phyloP scores from a whole-genome alignment of 2,113 vertebrate species.

The Poeciliopsis occidentalis region DNA sequence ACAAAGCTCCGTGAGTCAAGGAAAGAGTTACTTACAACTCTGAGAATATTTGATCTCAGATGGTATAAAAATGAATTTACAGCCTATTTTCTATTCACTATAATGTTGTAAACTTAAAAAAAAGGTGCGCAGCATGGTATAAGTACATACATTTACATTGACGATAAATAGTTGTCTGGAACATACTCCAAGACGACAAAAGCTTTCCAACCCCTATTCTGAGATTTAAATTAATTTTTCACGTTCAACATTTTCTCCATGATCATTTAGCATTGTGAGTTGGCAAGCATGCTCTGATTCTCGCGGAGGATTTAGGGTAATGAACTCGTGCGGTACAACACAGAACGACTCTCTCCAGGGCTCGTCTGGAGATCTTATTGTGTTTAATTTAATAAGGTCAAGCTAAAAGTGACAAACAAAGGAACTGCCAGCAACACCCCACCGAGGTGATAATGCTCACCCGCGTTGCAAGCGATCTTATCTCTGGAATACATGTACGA shows the following conservation, averaged over 20 bases:
- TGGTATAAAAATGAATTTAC: not conserved
- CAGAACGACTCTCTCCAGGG: slow-evolving; percentile 55
- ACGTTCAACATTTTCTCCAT: slow-evolving; percentile 32
- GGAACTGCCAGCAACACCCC: slow-evolving; percentile 22
- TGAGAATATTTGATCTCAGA: not conserved
- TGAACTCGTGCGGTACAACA: slow-evolving; percentile 61
- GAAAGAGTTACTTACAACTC: slow-evolving; percentile 23
- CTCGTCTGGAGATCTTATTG: slow-evolving; percentile 59
- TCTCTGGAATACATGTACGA: slow-evolving; percentile 41
- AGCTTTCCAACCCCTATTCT: slow-evolving; percentile 41
- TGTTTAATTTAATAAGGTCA: slow-evolving; percentile 76
- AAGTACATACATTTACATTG: not conserved
- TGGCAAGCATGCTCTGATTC: slow-evolving; percentile 56
- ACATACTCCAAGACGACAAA: slow-evolving; percentile 29
- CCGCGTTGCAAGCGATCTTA: slow-evolving; percentile 31
- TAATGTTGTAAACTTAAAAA: too few species aligned
- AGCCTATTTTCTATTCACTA: not conserved
- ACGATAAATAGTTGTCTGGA: not conserved
- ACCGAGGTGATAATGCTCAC: slow-evolving; percentile 46
- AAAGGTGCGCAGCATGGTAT: too few species aligned
- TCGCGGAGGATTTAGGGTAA: slow-evolving; percentile 67
- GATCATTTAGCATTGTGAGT: slow-evolving; percentile 55
- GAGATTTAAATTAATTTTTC: slow-evolving; percentile 68
- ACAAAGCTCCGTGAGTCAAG: slow-evolving; percentile 36
- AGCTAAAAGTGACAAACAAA: slow-evolving; percentile 64